Evolutionary conservation across 2,797 vertebrate genomes (phyloP), one percentile per base, ranked within the genome.

Genomic region (Oreochromis mossambicus): DNA sequence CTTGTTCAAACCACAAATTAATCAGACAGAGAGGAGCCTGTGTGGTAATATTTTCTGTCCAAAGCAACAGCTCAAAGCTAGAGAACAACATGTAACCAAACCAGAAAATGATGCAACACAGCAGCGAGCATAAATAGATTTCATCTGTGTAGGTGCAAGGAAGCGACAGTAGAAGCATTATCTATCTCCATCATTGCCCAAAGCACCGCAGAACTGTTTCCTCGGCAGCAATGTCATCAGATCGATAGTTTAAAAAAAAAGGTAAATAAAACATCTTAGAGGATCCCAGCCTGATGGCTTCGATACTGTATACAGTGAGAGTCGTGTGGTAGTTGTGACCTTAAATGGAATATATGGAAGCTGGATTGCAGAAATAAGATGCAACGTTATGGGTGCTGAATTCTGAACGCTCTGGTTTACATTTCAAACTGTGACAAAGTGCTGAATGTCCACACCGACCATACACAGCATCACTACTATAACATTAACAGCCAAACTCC

Each of bases 401-500:
- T 86, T 81, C 73, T 82, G 13, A 2, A 32, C 10, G 75, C 61
- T 68, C 12, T 21, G 50, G 92, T 94, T 95, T 95, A 95, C 93
- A 89, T 92, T 89, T 93, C 92, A 90, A 70, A 81, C 66, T 4
- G 4, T 91, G 91, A 93, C 85, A 9, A 78, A 91, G 90, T 76
- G 92, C 34, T 26, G 48, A 79, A 89, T 24, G 86, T 90, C 82
- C 81, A 92, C 90, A 81, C 26, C 87, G 93, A 89, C 95, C 93
- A 91, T 95, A 93, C 93, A 34, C 70, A 51, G 26, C 48, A 91
- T 19, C 93, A 91, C 61, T 2, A 55, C 34, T 29, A 77, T 13
- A 73, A 87, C 19, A 80, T 36, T 88, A 89, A 91, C 24, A 88
- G 43, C 21, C 34, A 24, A 76, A 91, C 26, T 32, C 10, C 26